These are phyloP conservation scores for Ornithoptera priamus DNA, from an alignment of 2,888 invertebrate species.

Conservation along the genomic window DNA sequence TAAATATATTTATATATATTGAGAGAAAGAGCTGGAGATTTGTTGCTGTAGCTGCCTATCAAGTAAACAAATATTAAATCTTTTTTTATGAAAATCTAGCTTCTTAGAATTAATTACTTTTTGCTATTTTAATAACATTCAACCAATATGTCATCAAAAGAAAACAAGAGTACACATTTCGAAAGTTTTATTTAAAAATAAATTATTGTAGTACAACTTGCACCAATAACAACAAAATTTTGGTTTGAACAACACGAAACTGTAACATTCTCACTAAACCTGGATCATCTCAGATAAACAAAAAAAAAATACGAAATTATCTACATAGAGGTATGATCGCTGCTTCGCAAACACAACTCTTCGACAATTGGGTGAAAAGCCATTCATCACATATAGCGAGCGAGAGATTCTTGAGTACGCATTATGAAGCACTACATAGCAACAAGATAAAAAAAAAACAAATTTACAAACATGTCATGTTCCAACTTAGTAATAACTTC, in stretches of 20 bases:
- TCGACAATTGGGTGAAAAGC: slow-evolving; percentile 16
- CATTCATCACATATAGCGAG: slow-evolving; percentile 44
- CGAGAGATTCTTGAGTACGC: slow-evolving; percentile 28
- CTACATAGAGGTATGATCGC: slow-evolving; percentile 44
- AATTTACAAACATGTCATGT: slow-evolving; percentile 15
- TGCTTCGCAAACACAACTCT: slow-evolving; percentile 2
- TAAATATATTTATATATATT: too few species aligned
- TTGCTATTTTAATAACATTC: background rate
- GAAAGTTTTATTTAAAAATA: slow-evolving; percentile 77
- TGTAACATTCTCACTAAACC: slow-evolving; percentile 71
- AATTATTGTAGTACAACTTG: slow-evolving; percentile 78
- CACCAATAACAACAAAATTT: slow-evolving; percentile 80
- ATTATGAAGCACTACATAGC: slow-evolving; percentile 14
- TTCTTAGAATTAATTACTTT: background rate
- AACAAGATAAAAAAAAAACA: slow-evolving; percentile 19
- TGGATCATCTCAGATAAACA: slow-evolving; percentile 42
- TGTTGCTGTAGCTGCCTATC: too few species aligned
- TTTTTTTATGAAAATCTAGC: too few species aligned
- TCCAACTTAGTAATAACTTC: background rate
- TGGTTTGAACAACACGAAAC: slow-evolving; percentile 73
- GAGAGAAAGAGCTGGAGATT: too few species aligned
- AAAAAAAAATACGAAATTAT: slow-evolving; percentile 52
- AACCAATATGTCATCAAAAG: slow-evolving; percentile 23
- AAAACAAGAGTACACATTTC: slow-evolving; percentile 45
- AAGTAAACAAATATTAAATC: too few species aligned